Percentiles rank a stretch among this genome's conserved stretches.
Conservation (phyloP, 2,113 vertebrate species). For the Megaceryle torquata region DNA sequence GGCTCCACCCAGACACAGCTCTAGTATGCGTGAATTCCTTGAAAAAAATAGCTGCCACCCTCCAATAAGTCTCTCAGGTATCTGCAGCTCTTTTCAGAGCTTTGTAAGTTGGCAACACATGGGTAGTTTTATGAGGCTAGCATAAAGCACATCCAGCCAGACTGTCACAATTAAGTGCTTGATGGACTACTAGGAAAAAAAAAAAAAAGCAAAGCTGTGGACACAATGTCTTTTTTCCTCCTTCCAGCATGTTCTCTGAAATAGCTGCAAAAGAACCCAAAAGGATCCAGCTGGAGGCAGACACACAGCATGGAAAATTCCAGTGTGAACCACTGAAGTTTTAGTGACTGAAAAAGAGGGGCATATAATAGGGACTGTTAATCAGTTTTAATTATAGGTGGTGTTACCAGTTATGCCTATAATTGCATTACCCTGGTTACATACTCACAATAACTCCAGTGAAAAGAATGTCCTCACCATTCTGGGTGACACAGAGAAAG, state of each 20-base stretch:
- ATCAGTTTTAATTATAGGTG: constrained; percentile 57
- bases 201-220: neutral
- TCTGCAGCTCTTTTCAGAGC: neutral
- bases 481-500: neutral
- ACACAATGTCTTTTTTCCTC: constrained; percentile 33
- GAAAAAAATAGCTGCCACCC: neutral
- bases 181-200: neutral
- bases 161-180: neutral
- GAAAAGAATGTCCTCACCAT: constrained; percentile 21
- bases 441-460: neutral
- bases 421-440: constrained; percentile 55
- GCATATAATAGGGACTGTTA: constrained; percentile 33
- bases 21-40: neutral
- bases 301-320: constrained; percentile 59
- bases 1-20: neutral
- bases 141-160: constrained; percentile 24
- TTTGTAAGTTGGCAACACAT: neutral
- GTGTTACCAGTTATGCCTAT: constrained; percentile 32
- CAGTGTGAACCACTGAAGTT: constrained; percentile 43
- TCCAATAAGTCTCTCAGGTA: neutral
- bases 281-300: constrained; percentile 50
- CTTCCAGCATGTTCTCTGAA: constrained; percentile 23
- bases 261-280: constrained; percentile 43
- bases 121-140: neutral
- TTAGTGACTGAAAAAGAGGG: constrained; percentile 21